A percentile compares a stretch with the other conserved stretches of the same genome.
These are phyloP conservation scores for Heliconius ismenius DNA, from an alignment of 2,888 invertebrate genomes.

Conservation along the genomic window DNA sequence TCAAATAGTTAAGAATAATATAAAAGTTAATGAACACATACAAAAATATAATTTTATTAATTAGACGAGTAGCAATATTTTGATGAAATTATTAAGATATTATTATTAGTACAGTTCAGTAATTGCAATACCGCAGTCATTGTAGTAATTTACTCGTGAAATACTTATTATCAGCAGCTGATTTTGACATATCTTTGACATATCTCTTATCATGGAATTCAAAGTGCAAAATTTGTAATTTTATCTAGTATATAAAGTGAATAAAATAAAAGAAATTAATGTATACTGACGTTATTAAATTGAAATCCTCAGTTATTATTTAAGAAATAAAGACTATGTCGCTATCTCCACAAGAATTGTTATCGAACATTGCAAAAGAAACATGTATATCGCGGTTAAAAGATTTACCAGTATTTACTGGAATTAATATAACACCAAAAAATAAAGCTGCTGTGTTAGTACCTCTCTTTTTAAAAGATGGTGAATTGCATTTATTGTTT, in stretches of 20 bases:
- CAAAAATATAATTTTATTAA: neutral
- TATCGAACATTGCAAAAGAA: conserved; percentile 79
- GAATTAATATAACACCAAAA: conserved; percentile 51
- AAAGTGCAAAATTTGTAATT: neutral
- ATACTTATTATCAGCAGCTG: neutral
- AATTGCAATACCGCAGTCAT: neutral
- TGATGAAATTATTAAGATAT: no score
- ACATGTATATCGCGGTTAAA: conserved; percentile 82
- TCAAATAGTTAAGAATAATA: no score
- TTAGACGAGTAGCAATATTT: no score
- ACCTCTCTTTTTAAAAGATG: conserved; percentile 87
- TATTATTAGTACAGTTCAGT: neutral
- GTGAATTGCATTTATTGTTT: conserved; percentile 89
- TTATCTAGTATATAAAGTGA: neutral
- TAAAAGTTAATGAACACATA: no score
- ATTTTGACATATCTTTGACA: neutral
- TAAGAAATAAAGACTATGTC: conserved; percentile 51
- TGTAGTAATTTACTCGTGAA: neutral
- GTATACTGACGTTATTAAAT: neutral
- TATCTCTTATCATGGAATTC: neutral
- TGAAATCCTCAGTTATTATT: neutral
- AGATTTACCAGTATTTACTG: conserved; percentile 78
- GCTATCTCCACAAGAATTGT: conserved; percentile 65
- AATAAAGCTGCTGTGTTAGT: conserved; percentile 89
- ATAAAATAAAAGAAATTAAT: neutral